phyloP scores from a whole-genome alignment of 2,797 vertebrate genomes.

The Thunnus albacares region DNA sequence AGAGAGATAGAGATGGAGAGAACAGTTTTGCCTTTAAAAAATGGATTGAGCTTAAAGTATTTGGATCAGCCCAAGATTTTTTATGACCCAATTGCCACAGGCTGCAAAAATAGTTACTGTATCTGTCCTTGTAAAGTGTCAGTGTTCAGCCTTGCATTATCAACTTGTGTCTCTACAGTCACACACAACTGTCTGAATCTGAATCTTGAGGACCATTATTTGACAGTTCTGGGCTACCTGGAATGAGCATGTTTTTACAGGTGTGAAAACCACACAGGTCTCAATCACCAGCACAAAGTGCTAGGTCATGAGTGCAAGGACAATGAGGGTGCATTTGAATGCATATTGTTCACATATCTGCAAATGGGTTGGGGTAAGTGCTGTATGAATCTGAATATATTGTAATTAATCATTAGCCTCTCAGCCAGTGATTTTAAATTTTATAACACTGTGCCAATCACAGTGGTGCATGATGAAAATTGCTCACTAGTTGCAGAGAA shows the following conservation, averaged over 20 bases:
- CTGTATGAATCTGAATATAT: slow-evolving; percentile 53
- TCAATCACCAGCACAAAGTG: slow-evolving; percentile 54
- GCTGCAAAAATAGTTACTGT: slow-evolving; percentile 58
- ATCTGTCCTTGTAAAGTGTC: slow-evolving; percentile 46
- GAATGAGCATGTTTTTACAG: slow-evolving; percentile 49
- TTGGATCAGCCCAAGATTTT: slow-evolving; percentile 50
- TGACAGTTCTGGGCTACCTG: slow-evolving; percentile 59
- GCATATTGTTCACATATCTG: slow-evolving; percentile 40
- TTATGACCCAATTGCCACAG: slow-evolving; percentile 65
- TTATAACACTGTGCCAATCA: slow-evolving; percentile 53
- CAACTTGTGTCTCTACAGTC: slow-evolving; percentile 49
- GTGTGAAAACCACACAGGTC: slow-evolving; percentile 34
- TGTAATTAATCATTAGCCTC: slow-evolving; percentile 60
- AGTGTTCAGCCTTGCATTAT: slow-evolving; percentile 36
- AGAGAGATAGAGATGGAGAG: slow-evolving; percentile 2
- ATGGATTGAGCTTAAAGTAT: slow-evolving; percentile 49
- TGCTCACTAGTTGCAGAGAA: slow-evolving; percentile 33
- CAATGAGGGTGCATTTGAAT: slow-evolving; percentile 43
- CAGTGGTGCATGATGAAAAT: slow-evolving; percentile 24
- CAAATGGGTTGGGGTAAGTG: slow-evolving; percentile 38
- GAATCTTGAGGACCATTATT: slow-evolving; percentile 40
- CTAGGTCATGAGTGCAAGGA: slow-evolving; percentile 51
- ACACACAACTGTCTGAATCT: slow-evolving; percentile 31
- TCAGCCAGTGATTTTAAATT: slow-evolving; percentile 50
- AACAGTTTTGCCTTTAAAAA: slow-evolving; percentile 45